A percentile compares a stretch with the other conserved stretches of the same genome.
These are phyloP conservation scores for Drosophila navojoa DNA, from an alignment of 1,140 invertebrate species.

Conservation along the genomic window DNA sequence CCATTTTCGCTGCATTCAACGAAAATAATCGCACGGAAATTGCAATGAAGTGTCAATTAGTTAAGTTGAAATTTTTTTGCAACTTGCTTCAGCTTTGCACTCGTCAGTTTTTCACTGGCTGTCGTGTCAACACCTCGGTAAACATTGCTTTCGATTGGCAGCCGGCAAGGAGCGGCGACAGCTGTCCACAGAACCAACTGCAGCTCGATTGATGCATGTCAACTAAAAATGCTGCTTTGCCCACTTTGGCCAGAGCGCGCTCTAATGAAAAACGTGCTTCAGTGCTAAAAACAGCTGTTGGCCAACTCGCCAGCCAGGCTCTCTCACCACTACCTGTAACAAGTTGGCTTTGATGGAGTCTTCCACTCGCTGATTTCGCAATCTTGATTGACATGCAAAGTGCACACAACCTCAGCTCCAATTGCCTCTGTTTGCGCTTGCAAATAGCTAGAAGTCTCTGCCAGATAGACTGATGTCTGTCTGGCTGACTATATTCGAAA, in stretches of 20 bases:
- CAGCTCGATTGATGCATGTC: conserved; percentile 62
- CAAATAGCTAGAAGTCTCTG: background rate
- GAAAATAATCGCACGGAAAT: background rate
- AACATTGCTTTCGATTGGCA: conserved; percentile 60
- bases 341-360: conserved; percentile 46
- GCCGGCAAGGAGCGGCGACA: conserved; percentile 38
- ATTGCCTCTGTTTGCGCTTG: conserved; percentile 50
- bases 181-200: conserved; percentile 5
- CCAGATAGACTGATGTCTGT: too few species aligned
- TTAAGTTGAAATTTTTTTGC: background rate
- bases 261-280: conserved; percentile 76
- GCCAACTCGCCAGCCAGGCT: conserved; percentile 34
- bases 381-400: conserved; percentile 76
- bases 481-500: background rate
- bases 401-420: conserved; percentile 33
- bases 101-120: too few species aligned
- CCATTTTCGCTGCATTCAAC: conserved; percentile 1
- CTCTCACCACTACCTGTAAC: conserved; percentile 21
- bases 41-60: background rate
- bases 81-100: too few species aligned
- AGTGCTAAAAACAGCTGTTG: conserved; percentile 21
- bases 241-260: conserved; percentile 40
- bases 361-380: conserved; percentile 40
- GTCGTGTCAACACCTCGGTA: conserved; percentile 68
- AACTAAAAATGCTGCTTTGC: conserved; percentile 57